Evolutionary conservation across 1,140 invertebrate genomes (phyloP), one percentile per base, ranked within the genome.

Genomic region (Latrodectus geometricus): DNA sequence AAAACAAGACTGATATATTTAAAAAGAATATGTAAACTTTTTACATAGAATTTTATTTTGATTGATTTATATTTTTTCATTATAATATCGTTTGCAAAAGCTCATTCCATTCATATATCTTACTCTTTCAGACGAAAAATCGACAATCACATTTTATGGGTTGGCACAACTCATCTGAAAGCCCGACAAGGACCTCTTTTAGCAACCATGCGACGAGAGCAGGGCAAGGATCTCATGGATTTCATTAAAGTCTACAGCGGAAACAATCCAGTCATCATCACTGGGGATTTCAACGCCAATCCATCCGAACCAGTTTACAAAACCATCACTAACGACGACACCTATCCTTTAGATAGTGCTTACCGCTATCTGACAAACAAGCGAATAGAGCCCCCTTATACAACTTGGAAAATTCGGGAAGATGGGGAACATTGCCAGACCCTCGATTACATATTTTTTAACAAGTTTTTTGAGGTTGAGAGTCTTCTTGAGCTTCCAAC

Each of bases 221-320:
- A 96, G 91, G 95, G 95, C 9, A 94, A 94, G 90, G 95, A 95
- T 91, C 90, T 96, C 17, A 89, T 95, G 11, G 91, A 93, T 11
- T 94, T 94, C 86, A 90, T 96, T 0, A 89, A 91, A 48, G 21
- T 89, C 20, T 90, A 91, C n/a, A 91, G 93, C 88, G 75, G 70
- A 8, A 91, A 92, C 35, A 88, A 88, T 52, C 94, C 95, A 0
- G 89, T 95, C 0, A 91, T 96, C 35, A 88, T 96, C 2, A 94
- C 94, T 89, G 95, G 95, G 0, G 95, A 96, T 89, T 96, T 96
- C 89, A 96, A 96, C 91, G 95, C 95, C 0, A 94, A 95, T 89
- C 95, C 95, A 0, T 92, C 89, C 5, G 95, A 96, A 90, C 94
- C 94, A 9, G 93, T 96, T 14, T 95, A 96, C 89, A 78, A 79